These are phyloP conservation scores for Kudoa iwatai DNA, from an alignment of 30 jellyfish, hydroid and myxozoan species.

Conservation along the genomic window DNA sequence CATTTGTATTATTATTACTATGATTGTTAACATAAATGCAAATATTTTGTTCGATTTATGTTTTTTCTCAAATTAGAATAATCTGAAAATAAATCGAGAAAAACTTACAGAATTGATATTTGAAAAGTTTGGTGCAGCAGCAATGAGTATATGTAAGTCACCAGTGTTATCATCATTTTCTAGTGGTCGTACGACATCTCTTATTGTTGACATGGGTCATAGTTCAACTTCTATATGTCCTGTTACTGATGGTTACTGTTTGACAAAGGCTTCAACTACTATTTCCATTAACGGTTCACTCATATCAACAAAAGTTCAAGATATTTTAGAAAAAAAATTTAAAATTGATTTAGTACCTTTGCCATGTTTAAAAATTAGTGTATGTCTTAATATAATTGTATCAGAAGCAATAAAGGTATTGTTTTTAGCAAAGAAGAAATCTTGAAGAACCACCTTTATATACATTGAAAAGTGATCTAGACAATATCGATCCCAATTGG, in stretches of 20 bases:
- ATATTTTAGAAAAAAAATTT: no score
- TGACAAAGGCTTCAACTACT: no score
- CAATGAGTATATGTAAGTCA: conserved; percentile 32
- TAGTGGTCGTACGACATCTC: conserved; percentile 52
- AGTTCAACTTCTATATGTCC: conserved; percentile 84
- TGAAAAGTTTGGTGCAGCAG: conserved; percentile 63
- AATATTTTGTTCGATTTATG: neutral
- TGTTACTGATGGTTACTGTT: conserved; percentile 70
- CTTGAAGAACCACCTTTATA: no score
- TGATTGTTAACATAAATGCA: neutral
- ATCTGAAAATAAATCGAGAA: conserved; percentile 26
- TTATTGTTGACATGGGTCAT: conserved; percentile 68
- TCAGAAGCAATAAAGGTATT: no score
- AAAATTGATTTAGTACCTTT: no score
- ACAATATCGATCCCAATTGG: no score
- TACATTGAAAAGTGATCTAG: no score
- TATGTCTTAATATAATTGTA: no score
- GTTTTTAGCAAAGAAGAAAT: no score
- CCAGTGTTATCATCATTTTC: conserved; percentile 72
- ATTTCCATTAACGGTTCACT: no score
- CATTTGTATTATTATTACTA: conserved; percentile 17
- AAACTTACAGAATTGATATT: conserved; percentile 58
- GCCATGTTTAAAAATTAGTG: no score
- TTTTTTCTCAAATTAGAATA: conserved; percentile 18
- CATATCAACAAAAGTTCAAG: no score